A percentile compares a stretch with the other conserved stretches of the same genome.
Conservation (phyloP, 2,797 vertebrate species). For the Ctenopoma kingsleyae region DNA sequence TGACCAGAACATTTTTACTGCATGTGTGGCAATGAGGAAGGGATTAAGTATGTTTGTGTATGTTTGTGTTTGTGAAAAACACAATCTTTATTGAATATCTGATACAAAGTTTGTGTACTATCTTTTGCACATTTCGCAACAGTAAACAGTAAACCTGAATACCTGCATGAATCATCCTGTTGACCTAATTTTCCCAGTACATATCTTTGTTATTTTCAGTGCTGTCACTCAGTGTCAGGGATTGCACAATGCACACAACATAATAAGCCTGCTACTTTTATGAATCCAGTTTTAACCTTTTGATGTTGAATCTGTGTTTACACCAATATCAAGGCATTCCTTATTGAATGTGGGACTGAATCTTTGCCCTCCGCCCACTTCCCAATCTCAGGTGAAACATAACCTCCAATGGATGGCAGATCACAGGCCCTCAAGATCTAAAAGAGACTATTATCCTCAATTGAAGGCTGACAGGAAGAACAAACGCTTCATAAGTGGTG, state of each 20-base stretch:
- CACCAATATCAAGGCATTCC: slow-evolving; percentile 61
- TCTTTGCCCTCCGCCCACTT: slow-evolving; percentile 3
- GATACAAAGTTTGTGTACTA: neutral
- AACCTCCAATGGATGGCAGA: slow-evolving; percentile 85
- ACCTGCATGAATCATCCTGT: slow-evolving; percentile 8
- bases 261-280: neutral
- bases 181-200: neutral
- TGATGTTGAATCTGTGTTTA: slow-evolving; percentile 54
- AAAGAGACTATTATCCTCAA: slow-evolving; percentile 89
- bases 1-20: slow-evolving; percentile 8
- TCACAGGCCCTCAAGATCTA: slow-evolving; percentile 83
- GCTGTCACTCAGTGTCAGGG: neutral
- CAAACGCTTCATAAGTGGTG: slow-evolving; percentile 83
- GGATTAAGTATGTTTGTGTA: neutral
- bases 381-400: slow-evolving; percentile 69
- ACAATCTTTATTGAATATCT: neutral
- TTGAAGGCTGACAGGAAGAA: slow-evolving; percentile 85
- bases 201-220: neutral
- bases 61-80: neutral
- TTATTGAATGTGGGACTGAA: slow-evolving; percentile 38
- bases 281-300: slow-evolving; percentile 43
- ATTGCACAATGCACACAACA: neutral
- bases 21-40: neutral
- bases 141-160: neutral
- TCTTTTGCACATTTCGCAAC: neutral